Percentiles rank a stretch among this genome's conserved stretches.
These are phyloP conservation scores for Camelus bactrianus DNA, from an alignment of 2,113 vertebrate genomes.

Conservation along the genomic window DNA sequence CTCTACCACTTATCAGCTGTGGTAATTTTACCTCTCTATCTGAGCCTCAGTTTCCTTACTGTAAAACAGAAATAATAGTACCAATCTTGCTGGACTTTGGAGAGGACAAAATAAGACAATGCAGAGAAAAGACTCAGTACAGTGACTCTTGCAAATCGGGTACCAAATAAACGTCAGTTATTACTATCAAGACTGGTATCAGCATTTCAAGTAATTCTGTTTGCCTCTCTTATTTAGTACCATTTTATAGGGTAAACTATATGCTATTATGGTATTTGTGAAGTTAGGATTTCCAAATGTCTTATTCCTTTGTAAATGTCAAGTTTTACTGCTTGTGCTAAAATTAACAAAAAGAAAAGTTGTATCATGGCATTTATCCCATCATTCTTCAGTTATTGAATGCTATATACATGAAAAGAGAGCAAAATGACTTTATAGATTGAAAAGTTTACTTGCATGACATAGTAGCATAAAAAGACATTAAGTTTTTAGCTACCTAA, in stretches of 20 bases:
- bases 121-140: conserved; percentile 25
- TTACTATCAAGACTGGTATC: conserved; percentile 1
- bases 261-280: not conserved
- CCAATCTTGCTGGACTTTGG: not conserved
- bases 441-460: conserved; percentile 37
- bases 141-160: not conserved
- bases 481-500: conserved; percentile 90
- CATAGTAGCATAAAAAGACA: conserved; percentile 43
- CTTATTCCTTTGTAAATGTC: conserved; percentile 20
- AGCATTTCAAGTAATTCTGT: not conserved
- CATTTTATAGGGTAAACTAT: conserved; percentile 40
- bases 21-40: not conserved
- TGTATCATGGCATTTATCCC: not conserved
- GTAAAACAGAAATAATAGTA: conserved; percentile 46
- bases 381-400: conserved; percentile 30
- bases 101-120: conserved; percentile 36
- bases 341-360: conserved; percentile 53
- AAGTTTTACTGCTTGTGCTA: conserved; percentile 38
- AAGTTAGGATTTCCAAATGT: conserved; percentile 8
- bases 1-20: not conserved
- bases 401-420: not conserved
- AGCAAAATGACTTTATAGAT: not conserved
- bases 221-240: conserved; percentile 6
- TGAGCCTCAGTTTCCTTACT: not conserved
- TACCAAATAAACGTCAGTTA: not conserved